Evolutionary conservation across 2,888 invertebrate species (phyloP).

Genomic region (Nephrotoma flavescens): DNA sequence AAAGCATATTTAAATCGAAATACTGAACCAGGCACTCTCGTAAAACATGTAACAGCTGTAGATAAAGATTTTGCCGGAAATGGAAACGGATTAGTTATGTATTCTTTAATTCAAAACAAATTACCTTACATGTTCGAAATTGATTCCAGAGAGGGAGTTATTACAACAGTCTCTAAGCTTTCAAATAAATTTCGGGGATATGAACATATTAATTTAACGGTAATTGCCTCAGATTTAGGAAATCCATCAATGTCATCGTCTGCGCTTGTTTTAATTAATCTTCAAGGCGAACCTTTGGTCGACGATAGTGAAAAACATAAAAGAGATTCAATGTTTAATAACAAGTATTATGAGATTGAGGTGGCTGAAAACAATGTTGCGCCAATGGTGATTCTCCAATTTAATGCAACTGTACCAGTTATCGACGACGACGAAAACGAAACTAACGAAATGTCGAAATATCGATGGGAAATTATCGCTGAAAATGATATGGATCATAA

Average conservation of each 20-base stretch:
- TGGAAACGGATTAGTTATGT: slow-evolving; percentile 73
- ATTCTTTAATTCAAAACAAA: slow-evolving; percentile 52
- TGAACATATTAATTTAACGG: slow-evolving; percentile 53
- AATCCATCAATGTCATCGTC: slow-evolving; percentile 69
- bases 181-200: slow-evolving; percentile 26
- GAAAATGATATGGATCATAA: slow-evolving; percentile 43
- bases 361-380: slow-evolving; percentile 66
- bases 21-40: slow-evolving; percentile 54
- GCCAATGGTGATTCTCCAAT: slow-evolving; percentile 56
- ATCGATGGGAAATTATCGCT: slow-evolving; percentile 47
- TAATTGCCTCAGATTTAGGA: slow-evolving; percentile 73
- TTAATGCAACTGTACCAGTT: slow-evolving; percentile 45
- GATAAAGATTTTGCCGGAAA: slow-evolving; percentile 74
- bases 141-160: slow-evolving; percentile 71
- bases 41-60: slow-evolving; percentile 64
- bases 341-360: slow-evolving; percentile 66
- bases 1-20: slow-evolving; percentile 61
- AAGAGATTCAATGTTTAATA: slow-evolving; percentile 34
- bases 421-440: slow-evolving; percentile 34
- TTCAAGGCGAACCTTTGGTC: slow-evolving; percentile 39
- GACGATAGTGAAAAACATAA: slow-evolving; percentile 7
- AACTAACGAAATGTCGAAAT: slow-evolving; percentile 22
- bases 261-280: slow-evolving; percentile 51
- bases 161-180: slow-evolving; percentile 53
- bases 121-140: slow-evolving; percentile 55